Base-by-base conservation (phyloP, 1,140 invertebrate species). In the Halesus radiatus region DNA sequence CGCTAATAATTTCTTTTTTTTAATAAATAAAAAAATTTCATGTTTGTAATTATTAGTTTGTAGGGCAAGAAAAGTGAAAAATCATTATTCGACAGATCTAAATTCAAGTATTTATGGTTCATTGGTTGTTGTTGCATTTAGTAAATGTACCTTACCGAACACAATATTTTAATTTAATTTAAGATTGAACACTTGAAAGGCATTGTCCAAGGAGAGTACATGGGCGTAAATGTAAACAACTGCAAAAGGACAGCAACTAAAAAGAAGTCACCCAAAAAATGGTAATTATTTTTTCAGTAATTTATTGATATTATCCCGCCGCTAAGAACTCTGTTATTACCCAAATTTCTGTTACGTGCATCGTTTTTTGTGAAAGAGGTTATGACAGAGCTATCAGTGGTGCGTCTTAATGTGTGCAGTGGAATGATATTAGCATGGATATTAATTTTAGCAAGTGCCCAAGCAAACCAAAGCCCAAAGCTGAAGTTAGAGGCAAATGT, bases 121-220 rank as follows among this genome's bases (percentile, higher is more conserved):
- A 45, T n/a, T 29, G 26, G 26, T 29, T 29, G 26, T 2, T 29
- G 2, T 13, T 45, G 7, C n/a, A n/a, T n/a, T n/a, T n/a, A n/a
- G n/a, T n/a, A n/a, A n/a, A n/a, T n/a, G n/a, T n/a, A 45, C 37
- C 37, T 29, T 8, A 37, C 32, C 32, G 3, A 4, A 4, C 37
- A 10, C 10, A 45, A 13, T 45, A 45, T 8, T 13, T 45, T 3
- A 8, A 26, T 26, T 15, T 72, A 26, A 54, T 75, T 62, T 8
- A 37, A 76, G 75, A 66, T 76, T 76, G 75, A 76, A 52, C 56
- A 66, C 5, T 64, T 76, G n/a, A 76, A 76, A 64, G 60, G 75
- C 13, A 76, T 76, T 58, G 75, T 76, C 50, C 13, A 58, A 7
- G 75, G 75, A 45, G 75, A 76, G 45, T 76, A 66, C 15, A 76